These are phyloP conservation scores for Coranthus polyacanthus DNA, from an alignment of 2,797 vertebrate genomes.

Conservation along the genomic window DNA sequence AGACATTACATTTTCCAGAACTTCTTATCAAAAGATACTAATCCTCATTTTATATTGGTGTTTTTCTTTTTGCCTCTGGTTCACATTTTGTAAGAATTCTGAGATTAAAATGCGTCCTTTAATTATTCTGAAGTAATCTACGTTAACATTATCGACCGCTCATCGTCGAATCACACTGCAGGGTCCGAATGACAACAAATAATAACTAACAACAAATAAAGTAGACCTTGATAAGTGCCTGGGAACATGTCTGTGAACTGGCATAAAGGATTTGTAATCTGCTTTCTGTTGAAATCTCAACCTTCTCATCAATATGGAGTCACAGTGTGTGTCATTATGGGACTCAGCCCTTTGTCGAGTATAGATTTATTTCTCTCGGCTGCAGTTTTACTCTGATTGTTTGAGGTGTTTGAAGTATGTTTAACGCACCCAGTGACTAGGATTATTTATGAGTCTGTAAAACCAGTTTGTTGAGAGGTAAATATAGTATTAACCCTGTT, in stretches of 20 bases:
- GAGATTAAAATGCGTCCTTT: too few relatives aligned
- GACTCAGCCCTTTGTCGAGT: constrained; percentile 15
- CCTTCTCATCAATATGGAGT: constrained; percentile 24
- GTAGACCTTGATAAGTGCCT: neutral
- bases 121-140: constrained; percentile 10
- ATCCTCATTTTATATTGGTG: too few relatives aligned
- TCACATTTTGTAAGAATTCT: too few relatives aligned
- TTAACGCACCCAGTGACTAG: constrained; percentile 24
- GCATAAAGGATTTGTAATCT: neutral
- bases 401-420: constrained; percentile 14
- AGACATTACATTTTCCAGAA: too few relatives aligned
- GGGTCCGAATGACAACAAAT: neutral
- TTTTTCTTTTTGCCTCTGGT: too few relatives aligned
- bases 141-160: neutral
- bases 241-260: neutral
- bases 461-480: too few relatives aligned
- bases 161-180: constrained; percentile 5
- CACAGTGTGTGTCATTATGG: constrained; percentile 1
- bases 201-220: too few relatives aligned
- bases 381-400: constrained; percentile 16
- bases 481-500: too few relatives aligned
- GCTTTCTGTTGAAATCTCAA: constrained; percentile 22
- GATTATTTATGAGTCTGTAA: neutral
- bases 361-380: too few relatives aligned
- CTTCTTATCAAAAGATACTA: too few relatives aligned